Evolutionary conservation across 2,888 invertebrate species (phyloP).

Genomic region (Gryllus longicercus): DNA sequence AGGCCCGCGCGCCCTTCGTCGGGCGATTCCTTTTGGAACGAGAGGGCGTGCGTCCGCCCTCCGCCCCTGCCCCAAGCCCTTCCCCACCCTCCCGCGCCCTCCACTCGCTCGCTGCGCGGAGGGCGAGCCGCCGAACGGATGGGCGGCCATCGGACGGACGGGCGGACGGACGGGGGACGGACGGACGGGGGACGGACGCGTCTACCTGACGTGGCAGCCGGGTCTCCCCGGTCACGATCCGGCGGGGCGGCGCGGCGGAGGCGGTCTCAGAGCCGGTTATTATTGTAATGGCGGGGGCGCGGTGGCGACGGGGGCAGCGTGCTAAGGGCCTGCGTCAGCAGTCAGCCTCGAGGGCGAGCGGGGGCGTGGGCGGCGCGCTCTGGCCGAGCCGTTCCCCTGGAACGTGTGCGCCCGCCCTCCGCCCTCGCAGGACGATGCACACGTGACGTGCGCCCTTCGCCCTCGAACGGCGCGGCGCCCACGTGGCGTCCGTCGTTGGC

Average conservation of each 20-base stretch:
- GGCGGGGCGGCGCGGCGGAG: not conserved
- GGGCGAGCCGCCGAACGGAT: not conserved
- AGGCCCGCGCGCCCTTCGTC: not conserved
- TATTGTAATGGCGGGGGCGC: not conserved
- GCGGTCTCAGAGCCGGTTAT: not conserved
- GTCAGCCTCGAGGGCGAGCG: not conserved
- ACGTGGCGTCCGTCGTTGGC: no score
- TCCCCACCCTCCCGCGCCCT: no score
- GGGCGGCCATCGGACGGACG: not conserved
- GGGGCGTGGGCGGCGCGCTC: not conserved
- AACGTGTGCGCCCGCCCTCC: no score
- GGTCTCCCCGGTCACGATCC: not conserved
- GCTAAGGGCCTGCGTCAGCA: constrained; percentile 11
- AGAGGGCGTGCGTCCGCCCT: not conserved
- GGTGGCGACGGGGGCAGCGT: not conserved
- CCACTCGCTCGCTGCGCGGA: not conserved
- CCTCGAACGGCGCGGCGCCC: no score
- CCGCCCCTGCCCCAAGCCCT: no score
- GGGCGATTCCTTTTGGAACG: not conserved
- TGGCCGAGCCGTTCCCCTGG: no score
- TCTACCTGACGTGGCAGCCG: not conserved
- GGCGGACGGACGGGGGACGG: not conserved
- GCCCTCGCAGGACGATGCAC: no score
- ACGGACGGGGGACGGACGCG: not conserved
- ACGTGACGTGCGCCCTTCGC: no score